Conservation (phyloP, 2,113 vertebrate genomes). For the Pampusana beccarii region DNA sequence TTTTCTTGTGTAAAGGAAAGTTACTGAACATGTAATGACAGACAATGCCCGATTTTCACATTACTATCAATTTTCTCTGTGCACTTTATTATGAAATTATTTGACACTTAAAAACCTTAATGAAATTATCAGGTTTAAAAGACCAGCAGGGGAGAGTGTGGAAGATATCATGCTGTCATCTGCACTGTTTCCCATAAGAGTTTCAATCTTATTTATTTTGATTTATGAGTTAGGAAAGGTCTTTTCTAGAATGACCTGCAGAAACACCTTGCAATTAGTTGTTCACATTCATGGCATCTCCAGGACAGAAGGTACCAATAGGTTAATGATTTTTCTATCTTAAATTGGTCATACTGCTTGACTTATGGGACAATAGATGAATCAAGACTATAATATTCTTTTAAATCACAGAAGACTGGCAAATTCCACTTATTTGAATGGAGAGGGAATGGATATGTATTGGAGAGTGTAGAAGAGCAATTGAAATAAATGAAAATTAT, state of each 20-base stretch:
- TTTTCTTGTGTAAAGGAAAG: not conserved
- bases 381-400: not conserved
- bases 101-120: constrained; percentile 22
- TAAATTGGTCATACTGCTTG: not conserved
- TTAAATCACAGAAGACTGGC: not conserved
- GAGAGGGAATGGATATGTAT: not conserved
- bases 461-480: not conserved
- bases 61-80: constrained; percentile 11
- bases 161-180: constrained; percentile 21
- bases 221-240: not conserved
- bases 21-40: constrained; percentile 10
- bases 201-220: not conserved
- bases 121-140: constrained; percentile 23
- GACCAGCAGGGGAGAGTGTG: not conserved
- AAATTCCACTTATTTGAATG: not conserved
- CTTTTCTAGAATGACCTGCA: not conserved
- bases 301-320: not conserved
- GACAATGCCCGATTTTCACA: not conserved
- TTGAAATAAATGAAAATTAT: not conserved
- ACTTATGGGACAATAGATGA: not conserved
- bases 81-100: constrained; percentile 27
- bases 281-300: not conserved
- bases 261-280: not conserved
- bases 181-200: not conserved
- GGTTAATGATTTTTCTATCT: not conserved